Percentiles rank a stretch among this genome's conserved stretches.
phyloP scores from a whole-genome alignment of 2,113 vertebrate species.

The Ia io region DNA sequence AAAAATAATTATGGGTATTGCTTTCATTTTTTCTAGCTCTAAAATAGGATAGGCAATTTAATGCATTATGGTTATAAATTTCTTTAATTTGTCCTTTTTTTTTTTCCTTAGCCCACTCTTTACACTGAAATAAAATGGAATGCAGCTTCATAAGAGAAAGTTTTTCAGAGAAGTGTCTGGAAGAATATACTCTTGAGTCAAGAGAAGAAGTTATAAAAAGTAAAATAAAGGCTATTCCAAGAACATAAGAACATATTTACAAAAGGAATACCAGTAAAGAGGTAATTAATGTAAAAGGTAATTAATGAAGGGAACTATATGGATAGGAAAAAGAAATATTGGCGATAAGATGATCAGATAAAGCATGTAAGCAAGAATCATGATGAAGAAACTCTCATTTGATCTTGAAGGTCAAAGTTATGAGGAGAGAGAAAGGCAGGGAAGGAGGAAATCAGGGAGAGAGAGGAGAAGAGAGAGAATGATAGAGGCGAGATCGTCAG shows the following conservation, averaged over 20 bases:
- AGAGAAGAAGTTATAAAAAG: background rate
- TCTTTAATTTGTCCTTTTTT: background rate
- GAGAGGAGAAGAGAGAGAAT: background rate
- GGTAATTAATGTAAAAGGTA: background rate
- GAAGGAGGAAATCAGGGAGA: background rate
- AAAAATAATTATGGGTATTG: background rate
- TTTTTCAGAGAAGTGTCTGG: background rate
- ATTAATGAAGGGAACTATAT: background rate
- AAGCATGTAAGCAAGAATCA: background rate
- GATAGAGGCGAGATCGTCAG: background rate
- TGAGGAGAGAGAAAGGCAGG: background rate
- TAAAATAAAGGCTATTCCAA: background rate
- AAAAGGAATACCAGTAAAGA: background rate
- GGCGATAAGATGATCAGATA: background rate
- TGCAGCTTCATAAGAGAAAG: background rate
- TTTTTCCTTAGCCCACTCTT: background rate
- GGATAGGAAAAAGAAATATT: background rate
- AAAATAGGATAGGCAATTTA: slow-evolving; percentile 9
- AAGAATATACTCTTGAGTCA: background rate
- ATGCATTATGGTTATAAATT: background rate
- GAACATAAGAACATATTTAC: background rate
- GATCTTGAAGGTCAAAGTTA: background rate
- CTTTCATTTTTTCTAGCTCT: background rate
- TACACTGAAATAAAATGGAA: background rate
- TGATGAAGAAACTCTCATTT: slow-evolving; percentile 21